phyloP scores from a whole-genome alignment of 2,113 vertebrate genomes.

The Vanacampus margaritifer region DNA sequence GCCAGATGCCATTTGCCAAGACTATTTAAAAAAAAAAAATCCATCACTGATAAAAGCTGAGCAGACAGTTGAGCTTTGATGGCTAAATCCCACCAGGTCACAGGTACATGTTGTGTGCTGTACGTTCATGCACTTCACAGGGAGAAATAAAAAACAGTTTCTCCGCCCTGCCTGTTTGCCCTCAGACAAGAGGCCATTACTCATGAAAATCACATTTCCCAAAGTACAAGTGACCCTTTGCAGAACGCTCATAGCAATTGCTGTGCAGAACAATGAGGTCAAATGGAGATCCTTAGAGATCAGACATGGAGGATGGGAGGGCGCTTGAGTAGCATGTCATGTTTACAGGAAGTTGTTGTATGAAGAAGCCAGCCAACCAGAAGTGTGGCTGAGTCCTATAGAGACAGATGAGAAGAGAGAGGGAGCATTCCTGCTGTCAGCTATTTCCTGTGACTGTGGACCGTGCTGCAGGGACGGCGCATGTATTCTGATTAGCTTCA shows the following conservation, averaged over 20 bases:
- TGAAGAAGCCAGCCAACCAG: conserved; percentile 62
- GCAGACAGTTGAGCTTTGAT: too few species aligned
- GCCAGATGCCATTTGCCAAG: too few species aligned
- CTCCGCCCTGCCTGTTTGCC: not conserved
- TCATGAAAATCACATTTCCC: conserved; percentile 41
- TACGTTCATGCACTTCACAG: not conserved
- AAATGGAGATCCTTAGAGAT: conserved; percentile 52
- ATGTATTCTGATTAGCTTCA: conserved; percentile 59
- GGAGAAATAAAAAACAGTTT: not conserved
- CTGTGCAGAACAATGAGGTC: conserved; percentile 56
- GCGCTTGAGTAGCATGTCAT: conserved; percentile 53
- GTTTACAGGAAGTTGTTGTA: conserved; percentile 77
- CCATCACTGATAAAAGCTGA: too few species aligned
- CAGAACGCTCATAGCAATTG: conserved; percentile 38
- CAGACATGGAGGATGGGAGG: conserved; percentile 65
- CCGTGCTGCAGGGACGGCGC: conserved; percentile 24
- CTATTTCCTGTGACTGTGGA: conserved; percentile 74
- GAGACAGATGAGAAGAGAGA: conserved; percentile 65
- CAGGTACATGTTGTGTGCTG: too few species aligned
- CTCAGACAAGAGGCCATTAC: conserved; percentile 45
- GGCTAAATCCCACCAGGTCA: too few species aligned
- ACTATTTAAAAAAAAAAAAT: too few species aligned
- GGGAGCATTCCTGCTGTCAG: conserved; percentile 75
- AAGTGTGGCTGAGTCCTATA: conserved; percentile 50
- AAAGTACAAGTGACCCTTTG: conserved; percentile 32